Evolutionary conservation across 2,113 vertebrate genomes (phyloP), one percentile per base, ranked within the genome.

Genomic region (Callionymus lyra): DNA sequence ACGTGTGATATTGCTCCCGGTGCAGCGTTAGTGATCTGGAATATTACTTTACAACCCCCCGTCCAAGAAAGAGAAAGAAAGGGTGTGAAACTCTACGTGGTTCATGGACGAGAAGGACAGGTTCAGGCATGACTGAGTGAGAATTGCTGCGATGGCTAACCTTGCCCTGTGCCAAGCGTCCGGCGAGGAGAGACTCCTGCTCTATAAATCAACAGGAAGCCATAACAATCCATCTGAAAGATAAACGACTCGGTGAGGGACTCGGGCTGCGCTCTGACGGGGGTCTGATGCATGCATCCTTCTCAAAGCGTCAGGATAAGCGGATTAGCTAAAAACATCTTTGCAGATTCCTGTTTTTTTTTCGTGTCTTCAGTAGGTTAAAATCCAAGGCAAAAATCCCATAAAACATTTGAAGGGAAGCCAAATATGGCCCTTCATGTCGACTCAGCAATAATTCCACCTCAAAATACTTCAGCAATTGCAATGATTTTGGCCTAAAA

Each of bases 291-390:
- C 52, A 48, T 64, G 27, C 44, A 47, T 66, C 58, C 38, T 21
- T 59, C 63, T 76, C 69, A 70, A 67, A 60, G 70, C 56, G 52
- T 42, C 16, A 13, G 47, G 44, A 55, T 70, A 70, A 80, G 74
- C 72, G 74, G 77, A 77, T 77, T 78, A 77, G 41, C 39, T n/a
- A n/a, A n/a, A 44, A 65, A 76, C 72, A 80, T 74, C 72, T 67
- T 65, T 43, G 50, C 74, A 65, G 69, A 65, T 64, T 27, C 8
- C 4, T 68, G 64, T 65, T 66, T 44, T 59, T 68, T 78, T 77
- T 72, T n/a, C n/a, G n/a, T n/a, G n/a, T n/a, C n/a, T n/a, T 58
- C 60, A 47, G 40, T 0, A 44, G 56, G 62, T 72, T 74, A 66
- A 75, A 58, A 65, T 66, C 31, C 1, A 41, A 74, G 70, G 63